Percentiles rank a stretch among this genome's conserved stretches.
phyloP scores from a whole-genome alignment of 1,140 invertebrate species.

The Metopolophium dirhodum region DNA sequence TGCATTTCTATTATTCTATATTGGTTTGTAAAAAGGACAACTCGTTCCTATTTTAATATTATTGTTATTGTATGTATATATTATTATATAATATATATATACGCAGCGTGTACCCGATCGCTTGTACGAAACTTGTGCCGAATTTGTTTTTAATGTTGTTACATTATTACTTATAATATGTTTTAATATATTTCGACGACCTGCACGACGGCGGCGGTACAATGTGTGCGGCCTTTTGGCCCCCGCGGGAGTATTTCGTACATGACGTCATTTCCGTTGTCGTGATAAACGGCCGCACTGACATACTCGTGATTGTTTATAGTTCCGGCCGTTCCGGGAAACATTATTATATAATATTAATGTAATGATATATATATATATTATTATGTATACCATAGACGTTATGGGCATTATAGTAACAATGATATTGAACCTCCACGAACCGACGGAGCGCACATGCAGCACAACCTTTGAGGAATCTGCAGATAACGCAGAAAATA shows the following conservation, averaged over 20 bases:
- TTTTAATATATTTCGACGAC: not conserved
- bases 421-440: not conserved
- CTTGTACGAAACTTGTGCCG: not conserved
- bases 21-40: too few species aligned
- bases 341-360: constrained; percentile 6
- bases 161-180: not conserved
- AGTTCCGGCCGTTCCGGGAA: constrained; percentile 8
- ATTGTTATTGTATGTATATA: too few species aligned
- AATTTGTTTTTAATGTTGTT: not conserved
- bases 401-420: not conserved
- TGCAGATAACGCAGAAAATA: constrained; percentile 13
- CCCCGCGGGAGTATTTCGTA: not conserved
- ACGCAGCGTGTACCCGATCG: too few species aligned
- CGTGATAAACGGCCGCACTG: not conserved
- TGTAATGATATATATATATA: not conserved
- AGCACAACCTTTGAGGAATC: not conserved
- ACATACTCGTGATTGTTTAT: not conserved
- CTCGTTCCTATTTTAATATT: too few species aligned
- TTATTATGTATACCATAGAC: not conserved
- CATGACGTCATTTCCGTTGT: constrained; percentile 4
- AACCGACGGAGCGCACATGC: not conserved
- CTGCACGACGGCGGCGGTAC: not conserved
- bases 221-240: constrained; percentile 10
- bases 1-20: too few species aligned
- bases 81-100: too few species aligned